Evolutionary conservation across 1,140 invertebrate genomes (phyloP).

Genomic region (Drosophila bifasciata): DNA sequence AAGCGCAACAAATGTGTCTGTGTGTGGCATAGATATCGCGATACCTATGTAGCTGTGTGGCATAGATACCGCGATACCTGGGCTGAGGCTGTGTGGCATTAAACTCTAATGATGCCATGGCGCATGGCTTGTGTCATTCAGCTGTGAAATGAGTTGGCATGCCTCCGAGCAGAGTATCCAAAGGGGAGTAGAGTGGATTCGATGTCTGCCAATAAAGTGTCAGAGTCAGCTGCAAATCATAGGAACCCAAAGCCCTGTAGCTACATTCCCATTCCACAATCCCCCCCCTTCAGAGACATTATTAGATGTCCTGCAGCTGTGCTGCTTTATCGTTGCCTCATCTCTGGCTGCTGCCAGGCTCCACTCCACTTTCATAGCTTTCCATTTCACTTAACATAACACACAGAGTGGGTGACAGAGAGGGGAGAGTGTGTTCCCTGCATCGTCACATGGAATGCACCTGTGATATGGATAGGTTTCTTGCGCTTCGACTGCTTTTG

Average conservation of each 20-base stretch:
- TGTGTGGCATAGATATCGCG: background rate
- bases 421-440: no score
- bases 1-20: no score
- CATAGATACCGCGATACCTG: conserved; percentile 22
- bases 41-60: conserved; percentile 22
- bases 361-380: conserved; percentile 62
- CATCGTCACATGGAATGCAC: conserved; percentile 11
- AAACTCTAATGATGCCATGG: conserved; percentile 48
- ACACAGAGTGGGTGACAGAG: background rate
- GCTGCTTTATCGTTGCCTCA: conserved; percentile 40
- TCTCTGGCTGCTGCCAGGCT: conserved; percentile 1
- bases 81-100: conserved; percentile 33
- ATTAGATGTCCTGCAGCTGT: conserved; percentile 30
- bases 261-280: no score
- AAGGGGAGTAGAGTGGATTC: background rate
- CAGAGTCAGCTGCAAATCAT: conserved; percentile 49
- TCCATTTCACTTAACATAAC: conserved; percentile 71
- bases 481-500: conserved; percentile 21
- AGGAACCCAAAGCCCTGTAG: background rate
- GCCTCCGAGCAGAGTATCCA: background rate
- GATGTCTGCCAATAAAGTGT: conserved; percentile 63
- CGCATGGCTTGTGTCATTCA: conserved; percentile 36
- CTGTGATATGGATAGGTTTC: conserved; percentile 41
- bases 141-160: conserved; percentile 56
- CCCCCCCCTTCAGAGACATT: conserved; percentile 6